phyloP scores from a whole-genome alignment of 2,113 vertebrate species.

The Irena cyanogastra region DNA sequence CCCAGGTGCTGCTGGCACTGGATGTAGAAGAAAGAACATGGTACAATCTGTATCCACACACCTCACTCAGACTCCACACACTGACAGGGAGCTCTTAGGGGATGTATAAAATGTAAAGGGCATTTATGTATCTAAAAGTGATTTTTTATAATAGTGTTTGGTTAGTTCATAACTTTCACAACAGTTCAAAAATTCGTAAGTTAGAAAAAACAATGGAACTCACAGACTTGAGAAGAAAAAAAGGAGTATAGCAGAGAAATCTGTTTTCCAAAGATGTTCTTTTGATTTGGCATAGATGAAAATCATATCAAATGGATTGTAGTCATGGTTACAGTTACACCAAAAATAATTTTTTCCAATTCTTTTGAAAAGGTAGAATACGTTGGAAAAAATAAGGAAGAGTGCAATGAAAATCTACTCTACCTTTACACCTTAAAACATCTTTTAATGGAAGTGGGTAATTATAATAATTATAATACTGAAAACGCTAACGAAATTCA shows the following conservation, averaged over 20 bases:
- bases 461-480: not conserved
- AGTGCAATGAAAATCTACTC: not conserved
- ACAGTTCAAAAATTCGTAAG: not conserved
- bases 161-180: not conserved
- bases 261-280: not conserved
- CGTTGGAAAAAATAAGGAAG: not conserved
- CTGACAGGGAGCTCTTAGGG: not conserved
- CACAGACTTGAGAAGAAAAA: not conserved
- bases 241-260: not conserved
- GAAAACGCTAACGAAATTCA: not conserved
- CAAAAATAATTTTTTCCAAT: not conserved
- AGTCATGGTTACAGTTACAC: not conserved
- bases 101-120: not conserved
- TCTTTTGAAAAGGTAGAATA: not conserved
- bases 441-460: not conserved
- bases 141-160: not conserved
- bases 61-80: not conserved
- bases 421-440: not conserved
- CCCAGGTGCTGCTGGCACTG: not conserved
- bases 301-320: not conserved
- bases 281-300: not conserved
- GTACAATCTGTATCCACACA: not conserved
- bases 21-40: not conserved
- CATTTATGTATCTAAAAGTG: not conserved
- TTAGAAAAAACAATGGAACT: not conserved